A percentile compares a stretch with the other conserved stretches of the same genome.
Conservation (phyloP, 2,797 vertebrate genomes). For the Acanthurus lineatus region DNA sequence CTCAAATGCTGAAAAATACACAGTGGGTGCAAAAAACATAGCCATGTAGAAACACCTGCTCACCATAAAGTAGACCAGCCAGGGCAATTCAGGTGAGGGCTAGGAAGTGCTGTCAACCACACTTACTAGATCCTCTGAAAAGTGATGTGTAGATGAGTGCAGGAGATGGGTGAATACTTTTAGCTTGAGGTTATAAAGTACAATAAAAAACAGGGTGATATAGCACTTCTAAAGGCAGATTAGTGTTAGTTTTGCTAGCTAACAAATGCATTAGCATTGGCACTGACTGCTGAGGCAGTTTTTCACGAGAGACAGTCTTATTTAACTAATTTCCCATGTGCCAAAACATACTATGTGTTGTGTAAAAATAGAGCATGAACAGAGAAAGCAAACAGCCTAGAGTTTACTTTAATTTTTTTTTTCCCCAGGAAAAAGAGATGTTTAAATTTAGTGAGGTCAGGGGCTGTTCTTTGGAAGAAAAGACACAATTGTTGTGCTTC, state of each 20-base stretch:
- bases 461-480: too few relatives aligned
- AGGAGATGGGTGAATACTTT: conserved; percentile 3
- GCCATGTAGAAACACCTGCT: conserved; percentile 33
- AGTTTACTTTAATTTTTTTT: neutral
- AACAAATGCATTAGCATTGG: conserved; percentile 8
- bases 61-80: conserved; percentile 6
- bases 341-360: neutral
- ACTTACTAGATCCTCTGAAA: conserved; percentile 6
- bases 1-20: conserved; percentile 49
- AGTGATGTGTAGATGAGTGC: conserved; percentile 5
- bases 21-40: conserved; percentile 34
- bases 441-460: too few relatives aligned
- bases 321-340: neutral
- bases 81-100: conserved; percentile 23
- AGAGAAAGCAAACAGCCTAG: neutral
- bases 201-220: neutral
- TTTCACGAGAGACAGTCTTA: neutral
- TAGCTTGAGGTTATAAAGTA: neutral
- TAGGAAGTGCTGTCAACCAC: conserved; percentile 1
- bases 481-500: too few relatives aligned
- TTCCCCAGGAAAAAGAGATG: too few relatives aligned
- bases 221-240: conserved; percentile 1
- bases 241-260: neutral
- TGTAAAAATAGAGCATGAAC: neutral
- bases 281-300: conserved; percentile 4